Base-by-base conservation (phyloP, 2,797 vertebrate species). In the Bradypodion pumilum region DNA sequence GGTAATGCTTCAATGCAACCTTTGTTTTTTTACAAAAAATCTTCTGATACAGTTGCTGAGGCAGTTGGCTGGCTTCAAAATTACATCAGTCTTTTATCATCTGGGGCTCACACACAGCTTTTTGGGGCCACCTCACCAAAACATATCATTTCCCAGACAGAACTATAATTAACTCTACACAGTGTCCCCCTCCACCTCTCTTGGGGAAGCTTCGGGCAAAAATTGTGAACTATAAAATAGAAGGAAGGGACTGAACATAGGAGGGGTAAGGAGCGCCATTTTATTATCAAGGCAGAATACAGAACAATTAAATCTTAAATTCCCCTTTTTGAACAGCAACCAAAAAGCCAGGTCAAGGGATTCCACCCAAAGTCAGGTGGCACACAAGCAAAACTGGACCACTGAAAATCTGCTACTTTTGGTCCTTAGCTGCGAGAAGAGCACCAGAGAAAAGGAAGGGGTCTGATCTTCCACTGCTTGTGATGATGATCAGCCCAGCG, bases 1-100 rank as follows among this genome's bases (percentile, higher is more conserved):
- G 96, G 96, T 93, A 96, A 93, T 60, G 92, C 95, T 95, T 97
- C 96, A 96, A 95, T 95, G 95, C 92, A 93, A 97, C 94, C 96
- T 97, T 97, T 97, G 96, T 97, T 68, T 63, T 95, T 92, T 42
- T 89, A 70, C 68, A 70, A 42, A 70, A 70, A 93, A 93, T 94
- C 92, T 94, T 93, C 94, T 91, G 92, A 95, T 93, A 95, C 93
- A 92, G 92, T 87, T 89, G 70, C 91, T 86, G 87, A 32, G 70
- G 90, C 95, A 93, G 94, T 96, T 95, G 95, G 92, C 93, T 88
- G 91, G 85, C 91, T 94, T 93, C 92, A 94, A 96, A 96, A 96
- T 96, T 89, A 88, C 94, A 94, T 91, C 88, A 91, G 92, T 94
- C 91, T 93, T 92, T 93, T 85, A 74, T 91, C 87, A 82, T 90